Conservation (phyloP, 2,113 vertebrate species). For the Oncorhynchus keta region DNA sequence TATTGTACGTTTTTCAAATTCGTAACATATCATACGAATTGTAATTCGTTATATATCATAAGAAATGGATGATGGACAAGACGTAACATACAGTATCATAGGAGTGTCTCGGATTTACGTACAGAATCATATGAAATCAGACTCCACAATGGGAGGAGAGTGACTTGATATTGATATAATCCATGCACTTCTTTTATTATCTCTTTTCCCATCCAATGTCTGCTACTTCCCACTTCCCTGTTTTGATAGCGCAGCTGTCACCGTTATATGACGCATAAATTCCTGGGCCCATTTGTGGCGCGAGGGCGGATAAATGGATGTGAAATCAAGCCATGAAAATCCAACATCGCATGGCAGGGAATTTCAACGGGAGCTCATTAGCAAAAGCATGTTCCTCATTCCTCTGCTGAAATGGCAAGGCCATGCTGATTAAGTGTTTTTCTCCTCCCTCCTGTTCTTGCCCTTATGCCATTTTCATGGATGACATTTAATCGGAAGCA, state of each 20-base stretch:
- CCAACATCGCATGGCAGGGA: slow-evolving; percentile 57
- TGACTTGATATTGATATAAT: slow-evolving; percentile 62
- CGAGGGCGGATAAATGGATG: slow-evolving; percentile 66
- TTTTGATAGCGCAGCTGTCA: slow-evolving; percentile 52
- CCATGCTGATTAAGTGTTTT: slow-evolving; percentile 48
- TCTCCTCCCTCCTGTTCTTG: slow-evolving; percentile 1
- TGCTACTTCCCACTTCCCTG: slow-evolving; percentile 33
- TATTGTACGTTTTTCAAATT: no score
- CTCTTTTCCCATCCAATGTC: slow-evolving; percentile 57
- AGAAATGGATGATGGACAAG: no score
- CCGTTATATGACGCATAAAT: slow-evolving; percentile 52
- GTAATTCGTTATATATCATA: no score
- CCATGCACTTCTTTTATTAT: slow-evolving; percentile 44
- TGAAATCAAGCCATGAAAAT: slow-evolving; percentile 71
- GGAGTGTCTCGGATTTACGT: no score
- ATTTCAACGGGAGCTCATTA: slow-evolving; percentile 72
- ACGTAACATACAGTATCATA: no score
- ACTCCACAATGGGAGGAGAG: slow-evolving; percentile 52
- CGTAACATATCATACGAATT: no score
- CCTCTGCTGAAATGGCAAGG: slow-evolving; percentile 37
- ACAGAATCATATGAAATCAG: not conserved
- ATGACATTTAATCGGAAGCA: slow-evolving; percentile 31
- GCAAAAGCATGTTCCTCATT: slow-evolving; percentile 51
- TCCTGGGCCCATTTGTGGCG: slow-evolving; percentile 61
- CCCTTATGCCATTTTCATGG: slow-evolving; percentile 39